Conservation (phyloP, 2,888 invertebrate species). For the Mythimna lalbum region DNA sequence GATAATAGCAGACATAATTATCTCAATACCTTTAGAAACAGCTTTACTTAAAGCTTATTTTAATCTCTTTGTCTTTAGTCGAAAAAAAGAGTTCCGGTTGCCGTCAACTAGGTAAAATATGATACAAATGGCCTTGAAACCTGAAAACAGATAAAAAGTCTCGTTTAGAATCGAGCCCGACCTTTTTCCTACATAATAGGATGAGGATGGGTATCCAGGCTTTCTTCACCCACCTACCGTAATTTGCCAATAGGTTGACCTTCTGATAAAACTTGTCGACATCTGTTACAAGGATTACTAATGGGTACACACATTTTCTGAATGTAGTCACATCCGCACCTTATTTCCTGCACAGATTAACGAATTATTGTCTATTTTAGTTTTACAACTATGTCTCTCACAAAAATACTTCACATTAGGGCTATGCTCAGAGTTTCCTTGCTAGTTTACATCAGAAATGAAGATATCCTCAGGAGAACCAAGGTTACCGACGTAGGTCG, state of each 20-base stretch:
- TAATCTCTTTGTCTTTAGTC: slow-evolving; percentile 53
- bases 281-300: slow-evolving; percentile 26
- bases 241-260: slow-evolving; percentile 61
- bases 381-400: no score
- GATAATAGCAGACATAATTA: slow-evolving; percentile 17
- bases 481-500: no score
- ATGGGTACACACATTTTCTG: slow-evolving; percentile 17
- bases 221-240: slow-evolving; percentile 56
- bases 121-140: slow-evolving; percentile 67
- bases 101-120: slow-evolving; percentile 60
- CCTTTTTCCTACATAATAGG: slow-evolving; percentile 69
- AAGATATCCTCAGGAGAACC: no score
- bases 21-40: slow-evolving; percentile 6
- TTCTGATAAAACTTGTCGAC: slow-evolving; percentile 49
- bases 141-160: slow-evolving; percentile 67
- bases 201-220: slow-evolving; percentile 62
- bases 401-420: no score
- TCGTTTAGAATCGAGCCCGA: slow-evolving; percentile 61
- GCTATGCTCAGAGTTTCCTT: no score
- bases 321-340: slow-evolving; percentile 8
- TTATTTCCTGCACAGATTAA: slow-evolving; percentile 6
- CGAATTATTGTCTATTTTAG: no score
- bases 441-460: no score
- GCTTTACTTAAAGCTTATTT: slow-evolving; percentile 29
- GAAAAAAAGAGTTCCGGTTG: slow-evolving; percentile 41